Evolutionary conservation across 2,113 vertebrate genomes (phyloP).

Genomic region (Vulpes ferrilata): DNA sequence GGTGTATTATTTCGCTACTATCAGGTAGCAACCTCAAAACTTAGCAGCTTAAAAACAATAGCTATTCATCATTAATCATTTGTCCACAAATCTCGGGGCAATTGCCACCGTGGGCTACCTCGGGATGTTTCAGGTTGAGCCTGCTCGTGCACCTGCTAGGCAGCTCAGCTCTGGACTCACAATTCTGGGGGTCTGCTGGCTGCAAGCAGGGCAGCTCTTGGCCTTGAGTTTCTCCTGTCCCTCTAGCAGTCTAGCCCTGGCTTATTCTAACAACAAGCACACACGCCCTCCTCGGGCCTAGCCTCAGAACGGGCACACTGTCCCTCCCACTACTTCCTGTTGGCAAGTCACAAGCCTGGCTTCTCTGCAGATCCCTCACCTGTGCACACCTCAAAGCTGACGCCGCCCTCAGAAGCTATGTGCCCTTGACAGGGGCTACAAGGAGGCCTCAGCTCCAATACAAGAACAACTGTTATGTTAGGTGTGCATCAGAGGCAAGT

Average conservation of each 20-base stretch:
- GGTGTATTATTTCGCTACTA: neutral
- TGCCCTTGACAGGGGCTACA: neutral
- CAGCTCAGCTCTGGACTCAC: neutral
- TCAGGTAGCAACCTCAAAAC: neutral
- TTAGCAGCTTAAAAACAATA: neutral
- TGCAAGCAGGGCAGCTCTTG: neutral
- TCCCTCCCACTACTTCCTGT: neutral
- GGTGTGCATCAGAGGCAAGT: neutral
- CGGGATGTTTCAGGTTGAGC: neutral
- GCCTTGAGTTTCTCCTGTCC: neutral
- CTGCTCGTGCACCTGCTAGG: neutral
- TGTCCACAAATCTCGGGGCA: neutral
- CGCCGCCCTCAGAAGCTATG: neutral
- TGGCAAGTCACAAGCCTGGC: neutral
- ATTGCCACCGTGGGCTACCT: neutral
- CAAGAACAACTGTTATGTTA: neutral
- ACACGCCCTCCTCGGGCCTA: neutral
- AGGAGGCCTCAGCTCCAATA: neutral
- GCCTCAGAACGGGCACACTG: neutral
- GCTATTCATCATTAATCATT: neutral
- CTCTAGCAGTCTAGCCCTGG: neutral
- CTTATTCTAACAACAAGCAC: neutral
- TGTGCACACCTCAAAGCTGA: neutral
- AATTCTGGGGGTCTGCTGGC: neutral
- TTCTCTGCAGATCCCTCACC: constrained; percentile 11